These are phyloP conservation scores for Psilopogon haemacephalus DNA, from an alignment of 2,113 vertebrate genomes.

Conservation along the genomic window DNA sequence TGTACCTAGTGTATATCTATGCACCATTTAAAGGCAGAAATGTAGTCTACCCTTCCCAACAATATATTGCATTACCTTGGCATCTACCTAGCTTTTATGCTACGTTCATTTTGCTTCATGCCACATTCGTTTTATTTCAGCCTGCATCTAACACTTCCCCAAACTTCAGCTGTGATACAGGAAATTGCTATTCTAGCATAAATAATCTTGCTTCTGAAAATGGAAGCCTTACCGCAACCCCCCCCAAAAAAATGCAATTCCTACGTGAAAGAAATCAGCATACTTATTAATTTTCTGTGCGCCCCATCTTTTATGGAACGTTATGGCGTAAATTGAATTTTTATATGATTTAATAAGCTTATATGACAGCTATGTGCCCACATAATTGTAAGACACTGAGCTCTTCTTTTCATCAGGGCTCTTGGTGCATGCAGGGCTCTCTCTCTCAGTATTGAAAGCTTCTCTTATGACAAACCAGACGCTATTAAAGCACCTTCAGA, in stretches of 20 bases:
- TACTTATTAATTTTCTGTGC: slow-evolving; percentile 72
- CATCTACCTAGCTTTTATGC: slow-evolving; percentile 61
- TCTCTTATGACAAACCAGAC: slow-evolving; percentile 42
- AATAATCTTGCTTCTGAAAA: slow-evolving; percentile 72
- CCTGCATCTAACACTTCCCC: slow-evolving; percentile 77
- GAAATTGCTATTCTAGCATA: slow-evolving; percentile 71
- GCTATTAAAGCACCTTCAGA: slow-evolving; percentile 50
- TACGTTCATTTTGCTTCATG: not conserved
- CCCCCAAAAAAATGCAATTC: slow-evolving; percentile 69
- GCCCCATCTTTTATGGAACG: slow-evolving; percentile 74
- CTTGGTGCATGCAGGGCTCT: not conserved
- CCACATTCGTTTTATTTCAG: slow-evolving; percentile 71
- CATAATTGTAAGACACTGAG: slow-evolving; percentile 70
- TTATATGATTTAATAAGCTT: slow-evolving; percentile 81
- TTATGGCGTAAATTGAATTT: slow-evolving; percentile 78
- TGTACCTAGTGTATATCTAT: not conserved
- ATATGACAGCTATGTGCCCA: slow-evolving; percentile 74
- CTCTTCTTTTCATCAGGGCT: slow-evolving; percentile 58
- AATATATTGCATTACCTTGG: slow-evolving; percentile 24
- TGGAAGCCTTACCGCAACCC: slow-evolving; percentile 72
- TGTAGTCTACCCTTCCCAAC: not conserved
- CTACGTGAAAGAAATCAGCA: slow-evolving; percentile 72
- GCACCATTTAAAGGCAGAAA: not conserved
- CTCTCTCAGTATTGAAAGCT: slow-evolving; percentile 49
- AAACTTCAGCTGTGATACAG: slow-evolving; percentile 75